phyloP scores from a whole-genome alignment of 2,888 invertebrate species.

The Plagodis dolabraria region DNA sequence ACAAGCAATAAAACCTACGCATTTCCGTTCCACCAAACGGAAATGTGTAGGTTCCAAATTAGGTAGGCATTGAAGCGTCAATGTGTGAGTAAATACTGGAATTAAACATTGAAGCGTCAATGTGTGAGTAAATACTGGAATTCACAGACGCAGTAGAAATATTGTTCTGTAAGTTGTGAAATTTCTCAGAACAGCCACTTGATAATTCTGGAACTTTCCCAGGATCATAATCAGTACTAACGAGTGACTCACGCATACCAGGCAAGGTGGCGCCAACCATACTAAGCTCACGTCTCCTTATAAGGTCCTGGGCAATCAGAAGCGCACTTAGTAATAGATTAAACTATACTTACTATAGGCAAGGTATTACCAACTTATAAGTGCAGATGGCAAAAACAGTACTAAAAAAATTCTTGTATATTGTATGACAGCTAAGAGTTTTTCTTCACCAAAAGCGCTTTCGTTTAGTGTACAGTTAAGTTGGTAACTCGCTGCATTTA shows the following conservation, averaged over 20 bases:
- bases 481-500: no score
- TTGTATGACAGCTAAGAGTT: no score
- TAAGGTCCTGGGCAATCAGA: slow-evolving; percentile 13
- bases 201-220: no score
- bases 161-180: no score
- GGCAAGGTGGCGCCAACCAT: slow-evolving; percentile 15
- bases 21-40: not conserved
- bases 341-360: not conserved
- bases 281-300: slow-evolving; percentile 15
- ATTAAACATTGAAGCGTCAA: not conserved
- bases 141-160: no score
- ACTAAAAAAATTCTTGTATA: no score
- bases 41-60: not conserved
- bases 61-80: not conserved
- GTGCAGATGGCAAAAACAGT: no score
- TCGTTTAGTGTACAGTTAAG: no score
- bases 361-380: no score
- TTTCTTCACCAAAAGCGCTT: no score
- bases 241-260: slow-evolving; percentile 10
- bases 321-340: slow-evolving; percentile 1
- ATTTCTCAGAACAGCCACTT: no score
- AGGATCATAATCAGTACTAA: not conserved
- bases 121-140: not conserved
- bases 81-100: not conserved
- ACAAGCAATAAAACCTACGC: not conserved